Conservation (phyloP, 1,140 invertebrate species). For the Drosophila auraria region DNA sequence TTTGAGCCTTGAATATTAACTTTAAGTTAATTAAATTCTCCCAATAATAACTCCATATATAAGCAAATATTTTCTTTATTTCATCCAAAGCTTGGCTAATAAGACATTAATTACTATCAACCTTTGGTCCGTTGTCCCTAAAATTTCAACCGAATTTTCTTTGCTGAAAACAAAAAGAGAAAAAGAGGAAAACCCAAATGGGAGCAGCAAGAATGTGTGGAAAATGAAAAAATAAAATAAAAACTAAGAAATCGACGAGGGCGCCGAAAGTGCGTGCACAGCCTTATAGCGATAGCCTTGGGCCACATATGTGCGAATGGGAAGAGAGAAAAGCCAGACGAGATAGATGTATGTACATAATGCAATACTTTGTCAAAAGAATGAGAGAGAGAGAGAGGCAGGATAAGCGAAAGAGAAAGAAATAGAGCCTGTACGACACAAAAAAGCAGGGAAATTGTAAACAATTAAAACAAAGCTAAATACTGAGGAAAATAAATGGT, state of each 20-base stretch:
- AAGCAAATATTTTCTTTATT: neutral
- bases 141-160: neutral
- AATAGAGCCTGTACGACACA: neutral
- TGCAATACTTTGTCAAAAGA: slow-evolving; percentile 59
- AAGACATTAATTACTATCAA: slow-evolving; percentile 4
- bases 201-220: slow-evolving; percentile 24
- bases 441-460: neutral
- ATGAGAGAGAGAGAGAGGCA: neutral
- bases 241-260: slow-evolving; percentile 37
- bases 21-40: too few species aligned
- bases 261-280: slow-evolving; percentile 54
- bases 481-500: neutral
- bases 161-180: slow-evolving; percentile 5
- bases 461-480: slow-evolving; percentile 3
- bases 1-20: too few species aligned
- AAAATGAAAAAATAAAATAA: slow-evolving; percentile 47
- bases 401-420: neutral
- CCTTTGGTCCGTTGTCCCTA: neutral
- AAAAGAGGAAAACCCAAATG: slow-evolving; percentile 23
- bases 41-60: too few species aligned
- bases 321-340: slow-evolving; percentile 12
- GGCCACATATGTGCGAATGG: slow-evolving; percentile 48
- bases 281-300: slow-evolving; percentile 34
- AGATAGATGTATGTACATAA: slow-evolving; percentile 49
- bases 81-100: neutral